Conservation (phyloP, 2,888 invertebrate genomes). For the Drosophila mimetica region DNA sequence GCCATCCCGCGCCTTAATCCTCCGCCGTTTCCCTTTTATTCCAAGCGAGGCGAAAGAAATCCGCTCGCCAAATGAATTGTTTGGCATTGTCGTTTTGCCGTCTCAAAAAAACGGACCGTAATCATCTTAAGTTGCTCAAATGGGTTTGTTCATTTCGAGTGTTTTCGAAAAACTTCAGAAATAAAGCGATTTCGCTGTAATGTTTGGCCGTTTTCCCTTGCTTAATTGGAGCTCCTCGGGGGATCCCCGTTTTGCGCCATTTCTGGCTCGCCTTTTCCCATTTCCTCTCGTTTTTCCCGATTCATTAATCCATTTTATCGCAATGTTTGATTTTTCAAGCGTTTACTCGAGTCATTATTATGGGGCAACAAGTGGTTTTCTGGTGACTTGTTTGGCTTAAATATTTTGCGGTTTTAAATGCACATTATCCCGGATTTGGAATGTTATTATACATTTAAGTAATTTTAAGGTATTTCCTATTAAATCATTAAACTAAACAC, state of each 20-base stretch:
- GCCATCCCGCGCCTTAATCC: slow-evolving; percentile 6
- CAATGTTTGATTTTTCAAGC: slow-evolving; percentile 13
- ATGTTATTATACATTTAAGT: slow-evolving; percentile 2
- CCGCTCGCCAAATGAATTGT: slow-evolving; percentile 70
- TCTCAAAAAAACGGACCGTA: slow-evolving; percentile 40
- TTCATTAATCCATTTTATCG: slow-evolving; percentile 18
- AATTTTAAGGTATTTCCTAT: neutral
- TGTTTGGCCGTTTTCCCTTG: slow-evolving; percentile 39
- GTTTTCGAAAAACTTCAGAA: slow-evolving; percentile 43
- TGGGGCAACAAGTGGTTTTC: neutral
- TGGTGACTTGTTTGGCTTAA: neutral
- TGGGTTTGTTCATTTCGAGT: slow-evolving; percentile 67
- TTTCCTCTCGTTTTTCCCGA: neutral
- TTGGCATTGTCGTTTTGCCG: slow-evolving; percentile 55
- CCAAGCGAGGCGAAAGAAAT: slow-evolving; percentile 54
- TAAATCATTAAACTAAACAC: neutral
- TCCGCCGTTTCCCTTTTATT: slow-evolving; percentile 18
- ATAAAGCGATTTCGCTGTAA: slow-evolving; percentile 40
- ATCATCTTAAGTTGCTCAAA: slow-evolving; percentile 79
- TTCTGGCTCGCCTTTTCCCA: slow-evolving; percentile 3
- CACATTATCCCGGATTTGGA: neutral
- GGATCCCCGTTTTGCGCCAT: slow-evolving; percentile 17
- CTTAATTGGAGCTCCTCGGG: slow-evolving; percentile 45
- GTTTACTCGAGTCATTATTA: neutral
- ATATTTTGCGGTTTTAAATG: slow-evolving; percentile 11